A percentile compares a stretch with the other conserved stretches of the same genome.
Conservation (phyloP, 2,888 invertebrate genomes). For the Drosophila pseudotalamancana region DNA sequence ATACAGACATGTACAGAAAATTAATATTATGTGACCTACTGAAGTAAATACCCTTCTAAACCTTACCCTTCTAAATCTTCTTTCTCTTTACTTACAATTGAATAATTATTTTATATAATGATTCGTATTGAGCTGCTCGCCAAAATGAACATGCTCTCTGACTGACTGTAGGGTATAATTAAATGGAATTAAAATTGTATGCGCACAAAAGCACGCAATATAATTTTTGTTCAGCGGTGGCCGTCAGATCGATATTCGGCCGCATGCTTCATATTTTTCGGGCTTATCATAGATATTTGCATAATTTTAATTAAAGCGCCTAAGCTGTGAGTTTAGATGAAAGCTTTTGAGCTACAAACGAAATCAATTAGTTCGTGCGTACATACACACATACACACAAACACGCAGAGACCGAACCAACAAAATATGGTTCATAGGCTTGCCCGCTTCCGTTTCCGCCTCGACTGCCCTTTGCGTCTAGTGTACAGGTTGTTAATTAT, state of each 20-base stretch:
- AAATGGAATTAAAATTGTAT: constrained; percentile 1
- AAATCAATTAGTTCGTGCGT: constrained; percentile 40
- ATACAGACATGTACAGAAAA: too few relatives aligned
- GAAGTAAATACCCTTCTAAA: too few relatives aligned
- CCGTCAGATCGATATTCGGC: neutral
- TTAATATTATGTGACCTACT: too few relatives aligned
- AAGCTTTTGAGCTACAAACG: constrained; percentile 24
- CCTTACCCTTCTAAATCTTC: too few relatives aligned
- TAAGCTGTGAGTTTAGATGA: constrained; percentile 19
- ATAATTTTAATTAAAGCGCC: constrained; percentile 68
- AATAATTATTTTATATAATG: too few relatives aligned
- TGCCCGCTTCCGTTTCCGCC: constrained; percentile 36
- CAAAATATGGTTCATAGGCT: constrained; percentile 12
- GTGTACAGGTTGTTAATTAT: constrained; percentile 43
- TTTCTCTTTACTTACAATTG: too few relatives aligned
- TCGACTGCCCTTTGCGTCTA: neutral
- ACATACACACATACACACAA: neutral
- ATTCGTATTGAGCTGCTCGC: too few relatives aligned
- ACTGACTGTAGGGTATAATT: neutral
- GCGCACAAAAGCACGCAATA: constrained; percentile 18
- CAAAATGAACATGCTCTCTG: neutral
- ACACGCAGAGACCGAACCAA: neutral
- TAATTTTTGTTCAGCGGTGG: constrained; percentile 6
- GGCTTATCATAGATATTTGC: constrained; percentile 50
- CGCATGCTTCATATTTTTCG: constrained; percentile 35